A percentile compares a stretch with the other conserved stretches of the same genome.
phyloP scores from a whole-genome alignment of 2,888 invertebrate genomes.

The Periphyllus acericola region DNA sequence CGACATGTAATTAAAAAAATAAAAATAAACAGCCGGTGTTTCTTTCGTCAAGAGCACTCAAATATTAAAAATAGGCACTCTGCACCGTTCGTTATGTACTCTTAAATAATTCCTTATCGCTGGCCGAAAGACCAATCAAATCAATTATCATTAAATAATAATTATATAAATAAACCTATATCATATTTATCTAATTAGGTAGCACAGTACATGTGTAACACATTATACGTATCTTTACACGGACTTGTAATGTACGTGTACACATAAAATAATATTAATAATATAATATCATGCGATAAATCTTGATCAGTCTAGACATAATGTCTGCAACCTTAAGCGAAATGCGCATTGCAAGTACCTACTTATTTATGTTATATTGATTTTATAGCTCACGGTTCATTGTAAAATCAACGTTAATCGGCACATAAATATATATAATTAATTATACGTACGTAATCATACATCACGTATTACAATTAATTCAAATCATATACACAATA shows the following conservation, averaged over 20 bases:
- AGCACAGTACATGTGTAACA: background rate
- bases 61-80: background rate
- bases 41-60: background rate
- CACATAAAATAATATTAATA: too few relatives aligned
- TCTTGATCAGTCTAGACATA: slow-evolving; percentile 50
- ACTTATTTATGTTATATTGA: too few relatives aligned
- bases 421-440: too few relatives aligned
- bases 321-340: slow-evolving; percentile 55
- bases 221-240: too few relatives aligned
- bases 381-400: too few relatives aligned
- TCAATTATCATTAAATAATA: slow-evolving; percentile 35
- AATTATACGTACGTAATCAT: too few relatives aligned
- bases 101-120: background rate
- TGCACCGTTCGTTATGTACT: background rate
- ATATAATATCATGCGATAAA: background rate
- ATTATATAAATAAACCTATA: background rate
- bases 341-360: background rate
- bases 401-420: too few relatives aligned
- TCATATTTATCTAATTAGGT: slow-evolving; percentile 24
- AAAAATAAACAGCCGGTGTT: too few relatives aligned
- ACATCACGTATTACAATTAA: background rate
- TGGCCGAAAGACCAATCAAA: background rate
- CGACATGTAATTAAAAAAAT: too few relatives aligned
- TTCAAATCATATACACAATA: background rate
- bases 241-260: too few relatives aligned